These are phyloP conservation scores for Formica selysi DNA, from an alignment of 1,140 invertebrate species.

Conservation along the genomic window DNA sequence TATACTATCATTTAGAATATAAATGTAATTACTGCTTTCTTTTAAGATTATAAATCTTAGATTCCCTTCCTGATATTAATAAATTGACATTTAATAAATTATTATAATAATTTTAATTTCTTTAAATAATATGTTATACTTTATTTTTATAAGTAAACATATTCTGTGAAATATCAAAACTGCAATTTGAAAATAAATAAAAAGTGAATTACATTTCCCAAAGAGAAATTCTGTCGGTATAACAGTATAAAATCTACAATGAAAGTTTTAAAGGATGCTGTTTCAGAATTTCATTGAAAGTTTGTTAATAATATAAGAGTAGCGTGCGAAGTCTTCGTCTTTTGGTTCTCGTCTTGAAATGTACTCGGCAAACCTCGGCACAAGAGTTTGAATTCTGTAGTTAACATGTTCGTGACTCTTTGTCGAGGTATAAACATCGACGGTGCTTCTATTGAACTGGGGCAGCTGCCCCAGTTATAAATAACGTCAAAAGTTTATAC, in stretches of 20 bases:
- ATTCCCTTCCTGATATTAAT: not conserved
- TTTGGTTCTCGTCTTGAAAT: constrained; percentile 20
- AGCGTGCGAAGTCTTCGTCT: not conserved
- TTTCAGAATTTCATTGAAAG: constrained; percentile 34
- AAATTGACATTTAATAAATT: constrained; percentile 29
- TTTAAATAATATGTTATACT: not conserved
- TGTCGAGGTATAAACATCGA: constrained; percentile 30
- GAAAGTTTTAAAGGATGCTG: not conserved
- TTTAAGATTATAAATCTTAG: not conserved
- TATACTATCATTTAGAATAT: constrained; percentile 12
- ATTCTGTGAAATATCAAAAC: not conserved
- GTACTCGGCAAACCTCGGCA: constrained; percentile 23
- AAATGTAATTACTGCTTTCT: not conserved
- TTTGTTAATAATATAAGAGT: constrained; percentile 59
- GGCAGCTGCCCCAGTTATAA: constrained; percentile 46
- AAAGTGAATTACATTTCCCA: not conserved
- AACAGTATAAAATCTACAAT: constrained; percentile 2
- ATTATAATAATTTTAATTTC: constrained; percentile 4
- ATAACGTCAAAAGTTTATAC: constrained; percentile 57
- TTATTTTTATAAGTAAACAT: not conserved
- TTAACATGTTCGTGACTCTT: constrained; percentile 9
- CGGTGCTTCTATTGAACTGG: constrained; percentile 32
- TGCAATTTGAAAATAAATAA: not conserved
- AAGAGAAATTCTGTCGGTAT: not conserved
- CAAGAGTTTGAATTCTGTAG: not conserved